These are phyloP conservation scores for Silurus meridionalis DNA, from an alignment of 2,113 vertebrate genomes.

Conservation along the genomic window DNA sequence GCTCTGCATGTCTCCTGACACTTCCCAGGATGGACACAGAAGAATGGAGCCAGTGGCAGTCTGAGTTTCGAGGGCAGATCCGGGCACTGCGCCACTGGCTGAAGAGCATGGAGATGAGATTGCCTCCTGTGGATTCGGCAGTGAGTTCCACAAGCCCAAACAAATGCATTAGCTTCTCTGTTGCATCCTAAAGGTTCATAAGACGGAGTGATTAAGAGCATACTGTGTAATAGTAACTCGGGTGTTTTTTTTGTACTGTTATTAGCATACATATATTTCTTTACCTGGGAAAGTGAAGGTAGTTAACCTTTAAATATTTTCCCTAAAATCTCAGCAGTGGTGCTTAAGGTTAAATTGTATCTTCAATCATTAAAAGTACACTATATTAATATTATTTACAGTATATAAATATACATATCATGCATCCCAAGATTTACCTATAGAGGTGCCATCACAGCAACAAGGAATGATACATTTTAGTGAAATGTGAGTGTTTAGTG, in stretches of 20 bases:
- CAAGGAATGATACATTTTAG: neutral
- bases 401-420: neutral
- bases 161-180: neutral
- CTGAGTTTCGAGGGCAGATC: conserved; percentile 78
- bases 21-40: conserved; percentile 60
- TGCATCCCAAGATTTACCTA: neutral
- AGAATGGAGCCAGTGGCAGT: conserved; percentile 66
- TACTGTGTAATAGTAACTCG: neutral
- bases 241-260: neutral
- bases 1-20: conserved; percentile 18
- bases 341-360: neutral
- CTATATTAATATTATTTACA: neutral
- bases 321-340: neutral
- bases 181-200: neutral
- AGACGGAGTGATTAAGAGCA: neutral
- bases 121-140: conserved; percentile 63
- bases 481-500: too few relatives aligned
- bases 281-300: neutral
- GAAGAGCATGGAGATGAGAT: conserved; percentile 75
- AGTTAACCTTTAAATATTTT: neutral
- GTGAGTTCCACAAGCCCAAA: conserved; percentile 59
- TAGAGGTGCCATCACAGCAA: neutral
- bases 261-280: neutral
- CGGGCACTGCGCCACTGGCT: conserved; percentile 78
- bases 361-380: neutral